Percentiles rank a stretch among this genome's conserved stretches.
Evolutionary conservation across 1,140 invertebrate species (phyloP).

Genomic region (Leptoteleia sp.): DNA sequence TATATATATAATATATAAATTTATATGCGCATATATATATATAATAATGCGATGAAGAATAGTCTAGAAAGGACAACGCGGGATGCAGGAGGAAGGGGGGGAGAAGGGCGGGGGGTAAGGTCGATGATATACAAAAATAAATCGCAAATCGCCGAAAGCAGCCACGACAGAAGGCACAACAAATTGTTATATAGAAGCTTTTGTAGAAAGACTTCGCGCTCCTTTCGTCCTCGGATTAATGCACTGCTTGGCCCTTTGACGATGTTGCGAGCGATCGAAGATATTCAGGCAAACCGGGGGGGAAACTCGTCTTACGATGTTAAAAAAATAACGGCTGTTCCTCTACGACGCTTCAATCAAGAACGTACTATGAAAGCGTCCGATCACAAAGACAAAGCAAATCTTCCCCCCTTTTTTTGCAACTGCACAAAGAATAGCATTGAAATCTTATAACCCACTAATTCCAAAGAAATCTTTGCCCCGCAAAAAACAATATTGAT

Average conservation of each 20-base stretch:
- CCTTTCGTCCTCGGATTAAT: conserved; percentile 52
- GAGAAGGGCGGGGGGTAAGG: conserved; percentile 6
- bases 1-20: conserved; percentile 56
- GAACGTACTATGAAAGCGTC: conserved; percentile 38
- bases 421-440: conserved; percentile 8
- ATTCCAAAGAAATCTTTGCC: conserved; percentile 4
- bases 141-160: conserved; percentile 75
- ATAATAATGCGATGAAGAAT: conserved; percentile 43
- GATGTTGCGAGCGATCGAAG: conserved; percentile 64
- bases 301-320: conserved; percentile 42
- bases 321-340: conserved; percentile 53
- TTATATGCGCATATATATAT: conserved; percentile 32
- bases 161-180: conserved; percentile 79
- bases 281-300: conserved; percentile 61
- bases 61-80: conserved; percentile 11
- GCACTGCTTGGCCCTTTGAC: conserved; percentile 52
- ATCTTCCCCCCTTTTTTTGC: too few relatives aligned
- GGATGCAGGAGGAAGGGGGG: background rate
- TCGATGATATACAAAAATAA: conserved; percentile 76
- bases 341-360: conserved; percentile 35
- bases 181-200: conserved; percentile 76
- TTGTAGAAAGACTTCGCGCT: conserved; percentile 56
- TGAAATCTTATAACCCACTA: conserved; percentile 10
- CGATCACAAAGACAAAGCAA: conserved; percentile 16
- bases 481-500: conserved; percentile 14